Evolutionary conservation across 2,113 vertebrate genomes (phyloP), one percentile per base, ranked within the genome.

Genomic region (Sinocyclocheilus maitianheensis): DNA sequence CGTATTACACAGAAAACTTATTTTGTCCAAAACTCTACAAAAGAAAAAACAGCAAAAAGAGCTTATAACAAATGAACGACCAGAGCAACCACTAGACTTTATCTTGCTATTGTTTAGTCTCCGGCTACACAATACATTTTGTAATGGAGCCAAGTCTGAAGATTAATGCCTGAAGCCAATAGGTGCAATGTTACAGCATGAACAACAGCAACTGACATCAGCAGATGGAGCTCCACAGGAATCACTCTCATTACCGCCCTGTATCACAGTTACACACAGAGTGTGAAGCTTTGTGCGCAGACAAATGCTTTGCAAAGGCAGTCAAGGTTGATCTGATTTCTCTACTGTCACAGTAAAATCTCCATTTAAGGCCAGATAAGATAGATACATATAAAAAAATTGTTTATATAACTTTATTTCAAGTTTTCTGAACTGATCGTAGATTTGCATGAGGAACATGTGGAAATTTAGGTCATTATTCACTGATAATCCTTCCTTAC

Each of bases 151-250:
- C 74, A 76, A 76, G 55, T 79, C 53, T 79, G 22, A 81, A 48
- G n/a, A 63, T 4, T 22, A 60, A 63, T 63, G 30, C 58, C 78
- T 67, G 26, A 55, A 24, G 51, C 18, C 26, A 71, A 55, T 22
- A 69, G 22, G 40, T 51, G 12, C 48, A 74, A 55, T 9, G 22
- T 22, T 77, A 46, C 12, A 13, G 40, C 58, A 81, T 34, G 12
- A 65, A 85, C 85, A 37, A 18, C 51, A 69, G 67, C 22, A 2
- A 63, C 26, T 53, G 69, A 65, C 13, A 14, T 72, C 65, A 87
- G 69, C 88, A 89, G 85, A 89, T 89, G 88, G 88, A 46, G 69
- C 77, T 51, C 82, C 51, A 76, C 88, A 81, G 81, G 87, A 83
- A 75, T 75, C 69, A 48, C 67, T 84, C 65, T 58, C 83, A 84